Conservation (phyloP, 2,113 vertebrate species). For the Beaufortia kweichowensis region DNA sequence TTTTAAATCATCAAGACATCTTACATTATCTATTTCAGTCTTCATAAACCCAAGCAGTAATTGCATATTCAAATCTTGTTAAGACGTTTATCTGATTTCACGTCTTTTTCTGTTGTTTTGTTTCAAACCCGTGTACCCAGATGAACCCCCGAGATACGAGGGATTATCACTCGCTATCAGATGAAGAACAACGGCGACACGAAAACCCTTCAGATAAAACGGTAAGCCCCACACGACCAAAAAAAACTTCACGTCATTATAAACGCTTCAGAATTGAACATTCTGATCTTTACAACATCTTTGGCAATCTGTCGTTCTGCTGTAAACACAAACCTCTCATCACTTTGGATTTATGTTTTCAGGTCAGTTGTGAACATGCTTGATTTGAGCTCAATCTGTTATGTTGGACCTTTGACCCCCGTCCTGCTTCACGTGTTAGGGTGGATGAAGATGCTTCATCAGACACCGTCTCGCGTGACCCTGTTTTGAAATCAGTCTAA, state of each 20-base stretch:
- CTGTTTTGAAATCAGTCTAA: conserved; percentile 25
- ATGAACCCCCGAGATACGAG: conserved; percentile 64
- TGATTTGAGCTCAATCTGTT: conserved; percentile 25
- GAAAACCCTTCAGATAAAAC: conserved; percentile 58
- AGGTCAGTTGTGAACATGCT: not conserved
- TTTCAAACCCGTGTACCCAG: conserved; percentile 49
- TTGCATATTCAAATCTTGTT: conserved; percentile 67
- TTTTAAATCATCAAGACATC: conserved; percentile 48
- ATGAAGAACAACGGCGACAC: conserved; percentile 52
- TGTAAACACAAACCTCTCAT: conserved; percentile 25
- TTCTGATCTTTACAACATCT: conserved; percentile 63
- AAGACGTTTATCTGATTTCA: conserved; percentile 67
- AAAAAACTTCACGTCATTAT: conserved; percentile 54
- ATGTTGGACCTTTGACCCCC: not conserved
- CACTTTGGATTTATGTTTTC: conserved; percentile 6
- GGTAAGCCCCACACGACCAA: conserved; percentile 54
- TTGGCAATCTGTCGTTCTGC: conserved; percentile 49
- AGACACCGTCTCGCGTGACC: not conserved
- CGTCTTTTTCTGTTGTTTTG: conserved; percentile 53
- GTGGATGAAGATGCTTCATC: conserved; percentile 7
- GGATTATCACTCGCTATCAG: conserved; percentile 65
- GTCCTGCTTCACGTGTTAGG: not conserved
- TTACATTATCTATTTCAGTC: conserved; percentile 58
- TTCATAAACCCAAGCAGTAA: conserved; percentile 58
- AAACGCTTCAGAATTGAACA: conserved; percentile 63